These are phyloP conservation scores for Hiodon alosoides DNA, from an alignment of 2,113 vertebrate species.

Conservation along the genomic window DNA sequence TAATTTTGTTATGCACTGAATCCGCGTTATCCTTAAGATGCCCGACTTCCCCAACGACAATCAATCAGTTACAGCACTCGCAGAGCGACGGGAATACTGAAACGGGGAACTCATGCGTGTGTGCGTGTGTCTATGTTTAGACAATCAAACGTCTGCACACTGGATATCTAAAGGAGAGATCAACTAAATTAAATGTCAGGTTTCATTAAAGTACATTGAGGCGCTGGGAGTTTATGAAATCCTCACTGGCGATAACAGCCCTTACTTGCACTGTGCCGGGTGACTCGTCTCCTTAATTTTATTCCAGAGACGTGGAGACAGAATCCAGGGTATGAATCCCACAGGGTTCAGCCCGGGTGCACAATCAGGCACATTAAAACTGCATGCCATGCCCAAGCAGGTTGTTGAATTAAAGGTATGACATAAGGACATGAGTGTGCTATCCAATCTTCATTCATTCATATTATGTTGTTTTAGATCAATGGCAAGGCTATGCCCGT, in stretches of 20 bases:
- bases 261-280: not conserved
- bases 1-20: too few relatives aligned
- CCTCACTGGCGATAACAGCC: not conserved
- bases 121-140: not conserved
- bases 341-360: not conserved
- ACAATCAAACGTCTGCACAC: not conserved
- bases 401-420: conserved; percentile 1
- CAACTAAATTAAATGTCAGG: conserved; percentile 6
- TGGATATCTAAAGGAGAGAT: not conserved
- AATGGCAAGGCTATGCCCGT: too few relatives aligned
- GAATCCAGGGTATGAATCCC: conserved; percentile 5
- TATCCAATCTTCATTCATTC: not conserved
- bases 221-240: not conserved
- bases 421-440: not conserved
- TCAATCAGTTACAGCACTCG: too few relatives aligned
- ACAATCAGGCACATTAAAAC: conserved; percentile 4
- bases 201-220: not conserved
- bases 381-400: not conserved
- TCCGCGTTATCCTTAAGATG: too few relatives aligned
- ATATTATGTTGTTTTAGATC: not conserved
- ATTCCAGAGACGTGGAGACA: not conserved
- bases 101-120: not conserved
- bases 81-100: too few relatives aligned
- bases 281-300: not conserved
- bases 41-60: too few relatives aligned